Evolutionary conservation across 2,888 invertebrate genomes (phyloP).

Genomic region (Schizotus pectinicornis): DNA sequence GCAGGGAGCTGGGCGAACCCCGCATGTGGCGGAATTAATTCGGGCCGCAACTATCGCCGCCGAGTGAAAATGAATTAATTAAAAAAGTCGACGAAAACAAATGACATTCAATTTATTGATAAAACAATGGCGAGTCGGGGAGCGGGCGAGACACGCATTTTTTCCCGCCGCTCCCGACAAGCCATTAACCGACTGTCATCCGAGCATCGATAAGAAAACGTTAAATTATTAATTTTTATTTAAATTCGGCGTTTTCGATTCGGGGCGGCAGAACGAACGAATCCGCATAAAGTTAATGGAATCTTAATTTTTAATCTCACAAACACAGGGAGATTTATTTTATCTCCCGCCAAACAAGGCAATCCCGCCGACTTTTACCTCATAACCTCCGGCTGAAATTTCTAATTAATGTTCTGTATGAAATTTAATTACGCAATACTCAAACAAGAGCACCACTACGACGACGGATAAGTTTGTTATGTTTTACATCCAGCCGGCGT

Average conservation of each 20-base stretch:
- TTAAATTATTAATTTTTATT: constrained; percentile 40
- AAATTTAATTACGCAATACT: constrained; percentile 49
- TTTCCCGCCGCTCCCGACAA: constrained; percentile 27
- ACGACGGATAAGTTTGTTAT: constrained; percentile 36
- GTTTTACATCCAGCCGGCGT: constrained; percentile 23
- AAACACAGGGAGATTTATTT: constrained; percentile 45
- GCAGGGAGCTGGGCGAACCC: too few relatives aligned
- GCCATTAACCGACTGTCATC: constrained; percentile 42
- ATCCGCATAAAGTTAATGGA: constrained; percentile 47
- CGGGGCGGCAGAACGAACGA: constrained; percentile 27
- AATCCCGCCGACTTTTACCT: constrained; percentile 44
- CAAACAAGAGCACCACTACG: constrained; percentile 35
- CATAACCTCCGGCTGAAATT: constrained; percentile 48
- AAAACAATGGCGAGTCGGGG: constrained; percentile 37
- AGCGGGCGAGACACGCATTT: constrained; percentile 32
- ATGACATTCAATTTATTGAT: constrained; percentile 48
- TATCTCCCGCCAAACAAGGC: constrained; percentile 44
- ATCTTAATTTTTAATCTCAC: constrained; percentile 48
- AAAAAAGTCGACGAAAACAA: constrained; percentile 31
- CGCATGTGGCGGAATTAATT: not conserved
- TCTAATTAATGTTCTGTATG: constrained; percentile 50
- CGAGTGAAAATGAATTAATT: constrained; percentile 19
- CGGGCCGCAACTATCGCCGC: not conserved
- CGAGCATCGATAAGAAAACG: constrained; percentile 39
- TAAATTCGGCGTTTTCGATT: constrained; percentile 24